phyloP scores from a whole-genome alignment of 2,888 invertebrate genomes.

The Platerodrilus igneus region DNA sequence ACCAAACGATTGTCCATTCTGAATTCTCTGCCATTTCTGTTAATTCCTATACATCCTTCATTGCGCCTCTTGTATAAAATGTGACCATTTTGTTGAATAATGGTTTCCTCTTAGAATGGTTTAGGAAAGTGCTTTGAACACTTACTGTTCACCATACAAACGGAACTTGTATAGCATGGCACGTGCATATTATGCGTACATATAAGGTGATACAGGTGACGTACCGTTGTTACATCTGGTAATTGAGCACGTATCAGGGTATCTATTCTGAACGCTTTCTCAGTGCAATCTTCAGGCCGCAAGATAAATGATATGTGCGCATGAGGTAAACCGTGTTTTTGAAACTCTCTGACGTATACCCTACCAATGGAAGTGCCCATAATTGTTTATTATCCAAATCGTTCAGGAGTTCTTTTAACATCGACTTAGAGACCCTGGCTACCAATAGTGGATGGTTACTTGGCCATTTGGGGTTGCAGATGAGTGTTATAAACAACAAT shows the following conservation, averaged over 20 bases:
- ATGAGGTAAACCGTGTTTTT: conserved; percentile 24
- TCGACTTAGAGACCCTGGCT: conserved; percentile 20
- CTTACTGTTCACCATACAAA: conserved; percentile 27
- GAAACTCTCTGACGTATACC: conserved; percentile 26
- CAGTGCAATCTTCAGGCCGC: neutral
- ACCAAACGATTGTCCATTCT: conserved; percentile 35
- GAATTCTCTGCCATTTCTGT: conserved; percentile 10
- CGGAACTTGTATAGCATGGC: conserved; percentile 9
- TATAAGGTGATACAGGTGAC: conserved; percentile 35
- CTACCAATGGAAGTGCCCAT: conserved; percentile 14
- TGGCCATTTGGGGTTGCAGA: conserved; percentile 45
- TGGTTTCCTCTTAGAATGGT: conserved; percentile 23
- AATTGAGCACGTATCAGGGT: conserved; percentile 32
- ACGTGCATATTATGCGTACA: conserved; percentile 25
- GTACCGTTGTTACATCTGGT: conserved; percentile 32
- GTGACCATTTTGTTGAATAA: neutral
- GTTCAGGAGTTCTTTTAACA: conserved; percentile 17
- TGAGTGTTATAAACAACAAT: conserved; percentile 45
- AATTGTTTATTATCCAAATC: conserved; percentile 11
- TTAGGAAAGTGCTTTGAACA: conserved; percentile 36
- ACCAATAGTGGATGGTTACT: conserved; percentile 42
- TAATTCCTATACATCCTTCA: conserved; percentile 21
- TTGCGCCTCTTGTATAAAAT: conserved; percentile 31
- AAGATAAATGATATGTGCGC: neutral
- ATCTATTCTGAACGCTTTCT: neutral